A percentile compares a stretch with the other conserved stretches of the same genome.
Conservation (phyloP, 1,140 invertebrate species). For the Tetramorium alpestre region DNA sequence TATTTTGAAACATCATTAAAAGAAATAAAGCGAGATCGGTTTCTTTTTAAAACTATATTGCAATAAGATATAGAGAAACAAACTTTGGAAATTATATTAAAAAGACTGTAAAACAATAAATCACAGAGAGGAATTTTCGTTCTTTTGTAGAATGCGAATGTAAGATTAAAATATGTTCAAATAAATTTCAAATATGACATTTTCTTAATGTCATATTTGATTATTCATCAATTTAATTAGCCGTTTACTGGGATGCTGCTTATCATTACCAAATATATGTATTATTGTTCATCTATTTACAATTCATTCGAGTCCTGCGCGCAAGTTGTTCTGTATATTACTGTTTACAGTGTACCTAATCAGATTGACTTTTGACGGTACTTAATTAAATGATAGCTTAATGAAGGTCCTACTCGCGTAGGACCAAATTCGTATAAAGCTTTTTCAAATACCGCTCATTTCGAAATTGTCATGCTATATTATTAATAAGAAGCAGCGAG, state of each 20-base stretch:
- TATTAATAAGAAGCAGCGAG: conserved; percentile 6
- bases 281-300: conserved; percentile 17
- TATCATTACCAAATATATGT: conserved; percentile 5
- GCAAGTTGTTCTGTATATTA: not conserved
- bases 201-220: not conserved
- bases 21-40: not conserved
- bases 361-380: not conserved
- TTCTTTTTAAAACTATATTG: not conserved
- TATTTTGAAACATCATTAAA: not conserved
- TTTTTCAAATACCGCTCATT: not conserved
- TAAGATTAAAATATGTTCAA: no score
- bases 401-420: not conserved
- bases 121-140: not conserved
- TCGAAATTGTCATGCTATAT: not conserved
- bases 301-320: not conserved
- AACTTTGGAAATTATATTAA: not conserved
- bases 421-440: not conserved
- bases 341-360: conserved; percentile 12
- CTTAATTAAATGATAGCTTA: conserved; percentile 36
- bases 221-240: not conserved
- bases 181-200: no score
- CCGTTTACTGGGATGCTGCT: not conserved
- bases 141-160: no score
- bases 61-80: not conserved
- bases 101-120: not conserved